phyloP scores from a whole-genome alignment of 1,140 invertebrate genomes.

The Gerris buenoi region DNA sequence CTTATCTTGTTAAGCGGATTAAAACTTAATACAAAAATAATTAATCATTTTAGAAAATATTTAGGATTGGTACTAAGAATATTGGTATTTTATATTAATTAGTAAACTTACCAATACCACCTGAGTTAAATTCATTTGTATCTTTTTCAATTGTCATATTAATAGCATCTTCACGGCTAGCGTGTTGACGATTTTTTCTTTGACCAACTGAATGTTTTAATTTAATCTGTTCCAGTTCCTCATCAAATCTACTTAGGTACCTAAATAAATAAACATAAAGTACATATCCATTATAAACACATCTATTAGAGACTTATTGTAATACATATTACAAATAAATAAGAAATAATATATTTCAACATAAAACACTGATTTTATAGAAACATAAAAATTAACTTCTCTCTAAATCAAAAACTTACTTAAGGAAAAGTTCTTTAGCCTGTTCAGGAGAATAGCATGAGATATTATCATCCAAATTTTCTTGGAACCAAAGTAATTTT shows the following conservation, averaged over 20 bases:
- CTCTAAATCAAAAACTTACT: constrained; percentile 17
- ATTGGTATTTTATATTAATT: background rate
- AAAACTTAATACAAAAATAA: background rate
- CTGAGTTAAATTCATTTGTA: constrained; percentile 48
- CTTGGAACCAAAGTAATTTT: constrained; percentile 23
- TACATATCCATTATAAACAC: too few species aligned
- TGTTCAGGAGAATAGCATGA: constrained; percentile 10
- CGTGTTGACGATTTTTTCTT: constrained; percentile 48
- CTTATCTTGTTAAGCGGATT: background rate
- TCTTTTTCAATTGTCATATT: constrained; percentile 53
- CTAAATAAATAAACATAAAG: constrained; percentile 27
- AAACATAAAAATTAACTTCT: too few species aligned
- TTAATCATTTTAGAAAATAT: background rate
- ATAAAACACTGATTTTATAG: too few species aligned
- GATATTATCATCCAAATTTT: constrained; percentile 17
- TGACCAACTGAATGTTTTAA: constrained; percentile 56
- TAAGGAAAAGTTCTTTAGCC: constrained; percentile 16
- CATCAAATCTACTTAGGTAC: constrained; percentile 48
- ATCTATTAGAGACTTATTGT: too few species aligned
- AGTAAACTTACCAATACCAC: constrained; percentile 45
- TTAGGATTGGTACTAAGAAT: background rate
- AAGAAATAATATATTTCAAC: too few species aligned
- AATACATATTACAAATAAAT: too few species aligned
- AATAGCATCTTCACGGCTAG: constrained; percentile 54
- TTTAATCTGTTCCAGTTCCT: constrained; percentile 56